Percentiles rank a stretch among this genome's conserved stretches.
Evolutionary conservation across 2,888 invertebrate genomes (phyloP).

Genomic region (Meiosimyza platycephala): DNA sequence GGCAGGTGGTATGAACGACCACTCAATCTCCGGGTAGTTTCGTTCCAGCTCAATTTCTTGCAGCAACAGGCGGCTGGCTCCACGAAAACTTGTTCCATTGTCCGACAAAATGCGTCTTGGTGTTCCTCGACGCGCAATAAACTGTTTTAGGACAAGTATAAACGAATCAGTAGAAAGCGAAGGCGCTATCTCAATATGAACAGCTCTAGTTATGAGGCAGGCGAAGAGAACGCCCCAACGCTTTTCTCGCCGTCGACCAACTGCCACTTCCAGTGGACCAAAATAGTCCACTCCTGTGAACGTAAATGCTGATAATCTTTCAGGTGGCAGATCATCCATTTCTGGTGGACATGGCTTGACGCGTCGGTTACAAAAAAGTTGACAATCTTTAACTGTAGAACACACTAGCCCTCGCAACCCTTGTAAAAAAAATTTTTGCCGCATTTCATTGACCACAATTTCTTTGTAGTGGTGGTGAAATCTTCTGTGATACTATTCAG

Average conservation of each 20-base stretch:
- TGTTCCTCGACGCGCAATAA: slow-evolving; percentile 34
- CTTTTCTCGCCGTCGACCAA: too few species aligned
- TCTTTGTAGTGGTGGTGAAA: slow-evolving; percentile 38
- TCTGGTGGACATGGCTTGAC: slow-evolving; percentile 21
- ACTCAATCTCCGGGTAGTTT: slow-evolving; percentile 29
- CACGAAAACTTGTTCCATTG: slow-evolving; percentile 43
- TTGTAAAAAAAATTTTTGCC: slow-evolving; percentile 26
- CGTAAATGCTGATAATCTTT: slow-evolving; percentile 32
- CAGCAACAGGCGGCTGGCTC: slow-evolving; percentile 27
- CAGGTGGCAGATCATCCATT: slow-evolving; percentile 39
- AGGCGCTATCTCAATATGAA: too few species aligned
- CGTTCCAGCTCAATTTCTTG: slow-evolving; percentile 27
- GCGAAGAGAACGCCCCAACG: slow-evolving; percentile 39
- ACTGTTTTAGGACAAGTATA: slow-evolving; percentile 40
- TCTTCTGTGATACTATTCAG: slow-evolving; percentile 32
- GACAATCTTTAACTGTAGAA: background rate
- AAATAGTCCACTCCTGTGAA: too few species aligned
- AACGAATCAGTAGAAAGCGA: slow-evolving; percentile 41
- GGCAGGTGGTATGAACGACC: too few species aligned
- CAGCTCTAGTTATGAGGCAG: slow-evolving; percentile 40
- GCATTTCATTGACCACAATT: slow-evolving; percentile 35
- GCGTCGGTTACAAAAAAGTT: slow-evolving; percentile 26
- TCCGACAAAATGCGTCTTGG: slow-evolving; percentile 35
- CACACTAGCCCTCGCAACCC: slow-evolving; percentile 24
- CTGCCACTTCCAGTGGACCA: slow-evolving; percentile 30